Evolutionary conservation across 2,113 vertebrate species (phyloP).

Genomic region (Romanogobio albipinnatus): DNA sequence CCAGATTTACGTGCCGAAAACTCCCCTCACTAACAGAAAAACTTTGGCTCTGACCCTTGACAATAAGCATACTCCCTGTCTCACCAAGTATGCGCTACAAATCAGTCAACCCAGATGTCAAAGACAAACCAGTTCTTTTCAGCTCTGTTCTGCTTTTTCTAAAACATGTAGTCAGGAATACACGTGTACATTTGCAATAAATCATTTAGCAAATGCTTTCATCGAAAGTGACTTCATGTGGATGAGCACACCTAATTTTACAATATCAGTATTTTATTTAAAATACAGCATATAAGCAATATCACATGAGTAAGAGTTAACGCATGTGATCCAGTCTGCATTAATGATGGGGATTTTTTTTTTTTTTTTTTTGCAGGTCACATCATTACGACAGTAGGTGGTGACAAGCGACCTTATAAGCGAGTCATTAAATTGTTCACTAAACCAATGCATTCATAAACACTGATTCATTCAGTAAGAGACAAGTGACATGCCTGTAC

Average conservation of each 20-base stretch:
- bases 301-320: no score
- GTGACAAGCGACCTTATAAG: no score
- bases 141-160: neutral
- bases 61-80: conserved; percentile 48
- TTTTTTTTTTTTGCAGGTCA: no score
- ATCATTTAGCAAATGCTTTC: neutral
- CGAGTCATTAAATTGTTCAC: neutral
- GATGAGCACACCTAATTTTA: no score
- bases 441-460: neutral
- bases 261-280: no score
- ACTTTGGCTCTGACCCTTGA: conserved; percentile 41
- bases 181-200: neutral
- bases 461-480: neutral
- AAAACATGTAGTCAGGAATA: neutral
- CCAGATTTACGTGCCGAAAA: conserved; percentile 42
- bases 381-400: no score
- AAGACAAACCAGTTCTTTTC: conserved; percentile 31
- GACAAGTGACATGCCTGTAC: neutral
- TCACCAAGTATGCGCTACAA: conserved; percentile 39
- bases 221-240: neutral
- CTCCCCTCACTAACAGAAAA: conserved; percentile 45
- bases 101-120: conserved; percentile 38
- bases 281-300: no score
- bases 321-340: no score
- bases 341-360: no score